A percentile compares a stretch with the other conserved stretches of the same genome.
Evolutionary conservation across 2,113 vertebrate genomes (phyloP).

Genomic region (Collichthys lucidus): DNA sequence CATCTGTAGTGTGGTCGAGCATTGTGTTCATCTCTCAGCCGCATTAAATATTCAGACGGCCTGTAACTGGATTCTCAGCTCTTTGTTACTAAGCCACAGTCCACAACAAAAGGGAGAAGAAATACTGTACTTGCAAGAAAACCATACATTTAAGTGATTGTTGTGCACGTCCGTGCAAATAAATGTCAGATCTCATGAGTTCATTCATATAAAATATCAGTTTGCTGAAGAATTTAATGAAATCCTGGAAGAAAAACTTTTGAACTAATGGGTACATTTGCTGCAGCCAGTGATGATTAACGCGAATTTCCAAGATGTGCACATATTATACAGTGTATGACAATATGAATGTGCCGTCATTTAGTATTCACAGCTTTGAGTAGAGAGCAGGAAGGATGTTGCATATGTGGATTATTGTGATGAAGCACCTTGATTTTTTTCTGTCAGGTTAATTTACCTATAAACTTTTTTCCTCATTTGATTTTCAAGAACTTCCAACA

Average conservation of each 20-base stretch:
- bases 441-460: neutral
- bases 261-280: neutral
- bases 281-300: neutral
- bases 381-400: too few relatives aligned
- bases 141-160: constrained; percentile 31
- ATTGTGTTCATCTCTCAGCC: constrained; percentile 80
- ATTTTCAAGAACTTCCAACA: neutral
- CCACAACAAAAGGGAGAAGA: constrained; percentile 74
- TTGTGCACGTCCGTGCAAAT: constrained; percentile 6
- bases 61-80: constrained; percentile 82
- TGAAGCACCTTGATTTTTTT: neutral
- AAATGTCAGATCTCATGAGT: neutral
- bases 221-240: neutral
- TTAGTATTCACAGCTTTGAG: neutral
- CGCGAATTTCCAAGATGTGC: neutral
- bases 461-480: neutral
- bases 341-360: neutral
- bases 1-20: constrained; percentile 76
- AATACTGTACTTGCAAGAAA: constrained; percentile 43
- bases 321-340: neutral
- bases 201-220: neutral
- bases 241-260: neutral
- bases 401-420: neutral
- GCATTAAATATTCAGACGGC: constrained; percentile 84
- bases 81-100: constrained; percentile 81